Percentiles rank a stretch among this genome's conserved stretches.
Evolutionary conservation across 2,113 vertebrate genomes (phyloP).

Genomic region (Sigmodon hispidus): DNA sequence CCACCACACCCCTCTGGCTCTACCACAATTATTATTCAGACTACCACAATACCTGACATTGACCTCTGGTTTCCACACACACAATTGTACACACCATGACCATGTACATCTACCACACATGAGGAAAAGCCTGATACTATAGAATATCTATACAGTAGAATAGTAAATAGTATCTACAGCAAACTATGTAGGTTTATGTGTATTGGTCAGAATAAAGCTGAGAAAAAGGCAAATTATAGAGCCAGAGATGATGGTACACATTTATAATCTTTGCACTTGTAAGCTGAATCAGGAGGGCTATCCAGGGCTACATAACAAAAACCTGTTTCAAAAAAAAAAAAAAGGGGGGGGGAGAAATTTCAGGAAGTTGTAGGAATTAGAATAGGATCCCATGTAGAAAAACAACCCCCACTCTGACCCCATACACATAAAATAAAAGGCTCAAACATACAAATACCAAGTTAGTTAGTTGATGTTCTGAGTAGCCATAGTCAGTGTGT

Average conservation of each 20-base stretch:
- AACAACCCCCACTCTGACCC: not conserved
- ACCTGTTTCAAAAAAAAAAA: not conserved
- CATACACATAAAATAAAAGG: not conserved
- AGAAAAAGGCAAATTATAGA: not conserved
- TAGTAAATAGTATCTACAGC: not conserved
- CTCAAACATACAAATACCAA: not conserved
- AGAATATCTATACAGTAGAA: not conserved
- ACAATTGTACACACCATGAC: not conserved
- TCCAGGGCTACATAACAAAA: not conserved
- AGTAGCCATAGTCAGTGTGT: not conserved
- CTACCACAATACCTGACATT: not conserved
- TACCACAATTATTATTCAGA: not conserved
- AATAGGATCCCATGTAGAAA: not conserved
- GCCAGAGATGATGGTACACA: not conserved
- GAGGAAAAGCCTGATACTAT: not conserved
- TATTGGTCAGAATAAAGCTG: not conserved
- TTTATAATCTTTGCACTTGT: not conserved
- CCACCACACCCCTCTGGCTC: too few species aligned
- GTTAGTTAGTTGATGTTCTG: too few species aligned
- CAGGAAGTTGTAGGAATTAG: not conserved
- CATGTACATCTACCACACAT: not conserved
- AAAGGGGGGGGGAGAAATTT: too few species aligned
- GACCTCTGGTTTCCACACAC: not conserved
- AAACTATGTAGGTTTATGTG: not conserved
- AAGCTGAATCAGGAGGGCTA: not conserved